Evolutionary conservation across 2,113 vertebrate genomes (phyloP).

Genomic region (Columba janthina): DNA sequence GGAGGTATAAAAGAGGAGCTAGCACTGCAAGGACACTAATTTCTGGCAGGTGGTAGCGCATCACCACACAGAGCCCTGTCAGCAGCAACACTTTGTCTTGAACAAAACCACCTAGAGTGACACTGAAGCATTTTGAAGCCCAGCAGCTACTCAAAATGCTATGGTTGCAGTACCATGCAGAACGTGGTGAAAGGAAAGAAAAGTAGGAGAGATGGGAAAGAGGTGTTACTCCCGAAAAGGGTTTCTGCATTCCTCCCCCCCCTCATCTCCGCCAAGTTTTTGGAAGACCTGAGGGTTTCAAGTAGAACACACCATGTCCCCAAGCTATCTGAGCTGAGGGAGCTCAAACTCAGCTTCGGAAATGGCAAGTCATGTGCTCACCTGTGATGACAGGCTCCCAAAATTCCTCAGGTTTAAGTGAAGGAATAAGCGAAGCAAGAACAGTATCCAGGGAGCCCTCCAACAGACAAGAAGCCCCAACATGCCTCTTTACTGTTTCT

Average conservation of each 20-base stretch:
- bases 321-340: neutral
- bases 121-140: neutral
- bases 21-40: neutral
- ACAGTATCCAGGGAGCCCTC: neutral
- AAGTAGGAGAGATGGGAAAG: neutral
- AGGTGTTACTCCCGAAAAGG: neutral
- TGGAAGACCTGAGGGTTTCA: neutral
- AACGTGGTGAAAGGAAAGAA: neutral
- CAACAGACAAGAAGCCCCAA: neutral
- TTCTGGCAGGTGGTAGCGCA: neutral
- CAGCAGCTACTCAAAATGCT: neutral
- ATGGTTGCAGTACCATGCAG: neutral
- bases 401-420: neutral
- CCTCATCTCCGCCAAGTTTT: neutral
- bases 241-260: neutral
- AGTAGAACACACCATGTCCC: neutral
- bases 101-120: neutral
- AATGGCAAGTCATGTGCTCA: neutral
- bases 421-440: neutral
- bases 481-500: neutral
- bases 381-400: neutral
- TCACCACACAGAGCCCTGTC: neutral
- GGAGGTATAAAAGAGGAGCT: neutral
- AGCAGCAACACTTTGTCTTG: neutral
- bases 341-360: neutral